Evolutionary conservation across 2,797 vertebrate species (phyloP).

Genomic region (Danionella dracula): DNA sequence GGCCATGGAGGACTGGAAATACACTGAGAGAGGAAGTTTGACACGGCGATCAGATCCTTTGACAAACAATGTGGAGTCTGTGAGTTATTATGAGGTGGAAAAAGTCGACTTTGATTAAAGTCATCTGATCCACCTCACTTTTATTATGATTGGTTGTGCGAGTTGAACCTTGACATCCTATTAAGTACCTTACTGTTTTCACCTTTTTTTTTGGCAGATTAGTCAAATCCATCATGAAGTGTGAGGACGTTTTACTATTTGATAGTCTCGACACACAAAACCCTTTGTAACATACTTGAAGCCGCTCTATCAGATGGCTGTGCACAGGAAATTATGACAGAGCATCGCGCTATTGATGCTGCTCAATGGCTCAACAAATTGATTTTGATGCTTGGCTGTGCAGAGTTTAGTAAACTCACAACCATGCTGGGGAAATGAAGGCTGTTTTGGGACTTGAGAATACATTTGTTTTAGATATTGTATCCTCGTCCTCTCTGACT

Average conservation of each 20-base stretch:
- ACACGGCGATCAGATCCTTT: slow-evolving; percentile 6
- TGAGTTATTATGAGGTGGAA: slow-evolving; percentile 4
- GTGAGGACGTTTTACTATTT: neutral
- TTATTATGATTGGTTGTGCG: neutral
- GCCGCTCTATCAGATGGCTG: slow-evolving; percentile 15
- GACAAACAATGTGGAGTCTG: slow-evolving; percentile 9
- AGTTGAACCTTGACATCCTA: neutral
- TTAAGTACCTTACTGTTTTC: neutral
- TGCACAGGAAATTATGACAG: slow-evolving; percentile 19
- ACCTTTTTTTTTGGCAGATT: neutral
- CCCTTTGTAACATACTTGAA: neutral
- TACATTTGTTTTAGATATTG: neutral
- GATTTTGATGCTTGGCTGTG: slow-evolving; percentile 1
- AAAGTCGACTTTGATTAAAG: neutral
- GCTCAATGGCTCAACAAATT: slow-evolving; percentile 33
- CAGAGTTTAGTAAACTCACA: slow-evolving; percentile 17
- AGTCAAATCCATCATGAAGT: neutral
- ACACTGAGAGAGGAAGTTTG: slow-evolving; percentile 4
- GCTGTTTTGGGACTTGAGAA: neutral
- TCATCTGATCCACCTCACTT: neutral
- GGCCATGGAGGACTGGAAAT: slow-evolving; percentile 15
- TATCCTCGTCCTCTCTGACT: neutral
- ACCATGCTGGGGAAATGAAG: neutral
- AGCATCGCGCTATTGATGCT: slow-evolving; percentile 9
- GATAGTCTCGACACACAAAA: neutral